phyloP scores from a whole-genome alignment of 2,797 vertebrate genomes.

The Epinephelus malabaricus region DNA sequence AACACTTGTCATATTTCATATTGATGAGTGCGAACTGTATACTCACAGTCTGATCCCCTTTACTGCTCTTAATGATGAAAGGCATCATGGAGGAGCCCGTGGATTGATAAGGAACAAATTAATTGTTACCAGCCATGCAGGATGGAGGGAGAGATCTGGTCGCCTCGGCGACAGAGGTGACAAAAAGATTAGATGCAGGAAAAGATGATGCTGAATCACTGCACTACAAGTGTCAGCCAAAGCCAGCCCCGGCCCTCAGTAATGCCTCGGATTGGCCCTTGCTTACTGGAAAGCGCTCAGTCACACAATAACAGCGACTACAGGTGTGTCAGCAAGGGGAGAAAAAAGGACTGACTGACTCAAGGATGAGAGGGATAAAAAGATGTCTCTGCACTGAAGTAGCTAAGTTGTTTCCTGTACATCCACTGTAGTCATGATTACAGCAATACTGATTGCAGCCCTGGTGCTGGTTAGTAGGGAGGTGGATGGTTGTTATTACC shows the following conservation, averaged over 20 bases:
- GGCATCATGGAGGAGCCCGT: slow-evolving; percentile 2
- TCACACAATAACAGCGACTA: slow-evolving; percentile 22
- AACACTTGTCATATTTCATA: slow-evolving; percentile 2
- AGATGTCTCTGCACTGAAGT: slow-evolving; percentile 15
- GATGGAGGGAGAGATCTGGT: slow-evolving; percentile 28
- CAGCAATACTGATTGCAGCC: slow-evolving; percentile 10
- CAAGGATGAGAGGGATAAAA: slow-evolving; percentile 1
- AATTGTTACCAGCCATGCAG: slow-evolving; percentile 51
- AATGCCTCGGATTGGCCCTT: slow-evolving; percentile 19
- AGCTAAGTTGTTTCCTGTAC: slow-evolving; percentile 16
- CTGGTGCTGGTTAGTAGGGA: slow-evolving; percentile 17
- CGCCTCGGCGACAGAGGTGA: slow-evolving; percentile 35
- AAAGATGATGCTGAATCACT: slow-evolving; percentile 47
- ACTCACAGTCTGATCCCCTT: slow-evolving; percentile 1
- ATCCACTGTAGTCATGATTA: slow-evolving; percentile 18
- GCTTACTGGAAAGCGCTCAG: slow-evolving; percentile 30
- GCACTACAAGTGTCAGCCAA: slow-evolving; percentile 44
- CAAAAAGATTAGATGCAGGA: slow-evolving; percentile 58
- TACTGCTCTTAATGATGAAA: slow-evolving; percentile 31
- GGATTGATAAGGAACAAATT: slow-evolving; percentile 50
- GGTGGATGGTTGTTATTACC: slow-evolving; percentile 16
- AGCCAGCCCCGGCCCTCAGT: slow-evolving; percentile 19
- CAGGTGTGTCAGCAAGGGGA: slow-evolving; percentile 2
- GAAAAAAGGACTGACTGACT: not conserved
- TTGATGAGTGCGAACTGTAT: not conserved